phyloP scores from a whole-genome alignment of 2,888 invertebrate genomes.

The Meganola albula region DNA sequence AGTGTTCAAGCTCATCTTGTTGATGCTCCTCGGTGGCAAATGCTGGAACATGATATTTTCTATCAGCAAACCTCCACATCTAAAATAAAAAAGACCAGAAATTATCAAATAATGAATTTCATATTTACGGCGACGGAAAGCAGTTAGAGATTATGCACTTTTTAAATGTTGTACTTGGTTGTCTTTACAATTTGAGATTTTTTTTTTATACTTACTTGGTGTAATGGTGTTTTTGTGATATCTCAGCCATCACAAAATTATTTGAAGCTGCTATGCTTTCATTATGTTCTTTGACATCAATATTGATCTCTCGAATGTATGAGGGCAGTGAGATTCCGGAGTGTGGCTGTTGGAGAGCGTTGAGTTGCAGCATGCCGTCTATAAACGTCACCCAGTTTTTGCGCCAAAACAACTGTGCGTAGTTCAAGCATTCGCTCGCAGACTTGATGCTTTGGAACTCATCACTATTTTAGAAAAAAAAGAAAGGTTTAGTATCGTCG shows the following conservation, averaged over 20 bases:
- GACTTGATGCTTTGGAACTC: conserved; percentile 35
- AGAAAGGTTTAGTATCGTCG: conserved; percentile 1
- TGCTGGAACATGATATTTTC: neutral
- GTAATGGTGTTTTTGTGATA: neutral
- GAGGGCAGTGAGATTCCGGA: conserved; percentile 80
- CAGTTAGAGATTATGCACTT: neutral
- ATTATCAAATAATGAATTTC: too few species aligned
- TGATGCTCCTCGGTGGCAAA: neutral
- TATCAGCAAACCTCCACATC: neutral
- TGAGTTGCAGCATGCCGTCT: conserved; percentile 87
- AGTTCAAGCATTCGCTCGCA: conserved; percentile 26
- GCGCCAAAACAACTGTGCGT: conserved; percentile 76
- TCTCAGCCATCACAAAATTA: neutral
- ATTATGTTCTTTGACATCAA: conserved; percentile 19
- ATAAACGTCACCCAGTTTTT: conserved; percentile 88
- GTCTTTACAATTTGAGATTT: neutral
- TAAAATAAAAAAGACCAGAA: neutral
- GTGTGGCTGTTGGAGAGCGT: conserved; percentile 76
- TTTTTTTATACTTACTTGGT: neutral
- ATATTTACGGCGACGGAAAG: too few species aligned
- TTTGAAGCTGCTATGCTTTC: neutral
- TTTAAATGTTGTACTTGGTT: neutral
- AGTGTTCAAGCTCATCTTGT: neutral
- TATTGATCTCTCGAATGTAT: conserved; percentile 22
- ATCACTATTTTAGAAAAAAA: conserved; percentile 36